Percentiles rank a stretch among this genome's conserved stretches.
These are phyloP conservation scores for Capromys pilorides DNA, from an alignment of 2,797 vertebrate species.

Conservation along the genomic window DNA sequence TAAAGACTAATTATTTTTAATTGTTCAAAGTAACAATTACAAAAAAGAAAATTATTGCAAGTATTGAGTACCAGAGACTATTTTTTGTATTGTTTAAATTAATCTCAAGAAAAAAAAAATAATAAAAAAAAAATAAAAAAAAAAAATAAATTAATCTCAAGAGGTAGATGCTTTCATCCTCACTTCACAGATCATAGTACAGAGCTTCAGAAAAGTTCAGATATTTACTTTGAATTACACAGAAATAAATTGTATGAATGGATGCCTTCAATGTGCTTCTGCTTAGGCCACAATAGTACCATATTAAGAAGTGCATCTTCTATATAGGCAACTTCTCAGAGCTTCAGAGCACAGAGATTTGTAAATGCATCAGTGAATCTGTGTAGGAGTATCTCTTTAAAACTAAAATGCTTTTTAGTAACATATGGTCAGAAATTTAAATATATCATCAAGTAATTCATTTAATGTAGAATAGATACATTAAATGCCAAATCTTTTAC, in stretches of 20 bases:
- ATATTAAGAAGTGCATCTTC: background rate
- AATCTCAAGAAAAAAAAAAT: too few relatives aligned
- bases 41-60: background rate
- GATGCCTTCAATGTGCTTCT: background rate
- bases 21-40: too few relatives aligned
- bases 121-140: too few relatives aligned
- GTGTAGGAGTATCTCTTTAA: background rate
- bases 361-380: background rate
- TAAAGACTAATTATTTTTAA: too few relatives aligned
- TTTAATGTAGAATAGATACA: background rate
- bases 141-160: too few relatives aligned
- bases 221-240: background rate
- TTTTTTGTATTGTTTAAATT: background rate
- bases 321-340: background rate
- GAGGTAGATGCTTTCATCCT: background rate
- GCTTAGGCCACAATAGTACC: background rate
- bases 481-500: conserved; percentile 23
- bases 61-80: background rate
- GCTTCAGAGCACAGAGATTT: background rate
- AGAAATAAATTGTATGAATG: background rate
- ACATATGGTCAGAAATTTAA: conserved; percentile 32
- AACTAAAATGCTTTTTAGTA: background rate
- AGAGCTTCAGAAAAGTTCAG: background rate
- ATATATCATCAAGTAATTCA: conserved; percentile 3
- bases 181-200: background rate